Conservation (phyloP, 2,888 invertebrate genomes). For the Erannis defoliaria region DNA sequence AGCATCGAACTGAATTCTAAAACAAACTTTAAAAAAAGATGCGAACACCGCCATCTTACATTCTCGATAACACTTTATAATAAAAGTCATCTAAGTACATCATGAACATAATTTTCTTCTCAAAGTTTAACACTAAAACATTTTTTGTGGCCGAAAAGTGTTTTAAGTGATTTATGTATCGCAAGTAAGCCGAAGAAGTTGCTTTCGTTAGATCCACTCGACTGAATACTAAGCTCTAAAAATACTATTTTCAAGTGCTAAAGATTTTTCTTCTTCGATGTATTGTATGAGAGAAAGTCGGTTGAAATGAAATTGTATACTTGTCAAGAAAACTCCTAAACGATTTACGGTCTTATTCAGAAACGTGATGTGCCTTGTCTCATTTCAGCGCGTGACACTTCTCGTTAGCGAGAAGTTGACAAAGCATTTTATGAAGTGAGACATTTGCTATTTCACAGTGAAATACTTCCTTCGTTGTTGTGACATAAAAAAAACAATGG, state of each 20-base stretch:
- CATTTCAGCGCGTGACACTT: background rate
- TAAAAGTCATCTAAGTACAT: background rate
- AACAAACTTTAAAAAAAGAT: background rate
- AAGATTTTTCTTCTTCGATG: background rate
- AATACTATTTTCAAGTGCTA: background rate
- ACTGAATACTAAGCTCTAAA: background rate
- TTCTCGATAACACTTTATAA: background rate
- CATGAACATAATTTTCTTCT: constrained; percentile 2
- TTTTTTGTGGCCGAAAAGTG: background rate
- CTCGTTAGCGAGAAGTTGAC: background rate
- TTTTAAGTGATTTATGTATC: constrained; percentile 6
- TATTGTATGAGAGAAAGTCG: no score
- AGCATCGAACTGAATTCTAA: constrained; percentile 2
- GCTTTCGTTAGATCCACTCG: constrained; percentile 4
- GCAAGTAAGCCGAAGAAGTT: background rate
- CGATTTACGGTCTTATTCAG: background rate
- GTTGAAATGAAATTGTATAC: background rate
- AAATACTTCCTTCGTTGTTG: no score
- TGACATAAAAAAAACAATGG: no score
- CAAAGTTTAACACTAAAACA: background rate
- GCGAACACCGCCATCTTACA: background rate
- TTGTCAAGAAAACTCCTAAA: background rate
- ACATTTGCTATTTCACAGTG: background rate
- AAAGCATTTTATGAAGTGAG: background rate
- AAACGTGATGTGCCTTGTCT: background rate